These are phyloP conservation scores for Pyrgus malvae DNA, from an alignment of 2,888 invertebrate species.

Conservation along the genomic window DNA sequence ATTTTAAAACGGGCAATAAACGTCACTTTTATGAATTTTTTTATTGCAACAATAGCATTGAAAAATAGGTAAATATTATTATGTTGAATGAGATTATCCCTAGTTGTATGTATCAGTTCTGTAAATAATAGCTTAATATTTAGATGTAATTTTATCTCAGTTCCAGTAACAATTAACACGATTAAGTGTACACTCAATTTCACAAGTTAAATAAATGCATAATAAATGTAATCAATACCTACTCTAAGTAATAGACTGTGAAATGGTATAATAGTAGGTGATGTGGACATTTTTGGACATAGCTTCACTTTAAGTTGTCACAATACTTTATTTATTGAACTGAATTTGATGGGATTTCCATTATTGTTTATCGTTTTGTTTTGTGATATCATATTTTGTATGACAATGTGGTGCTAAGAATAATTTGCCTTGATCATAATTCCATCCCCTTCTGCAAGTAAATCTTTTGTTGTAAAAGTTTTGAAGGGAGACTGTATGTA, in stretches of 20 bases:
- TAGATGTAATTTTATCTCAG: constrained; percentile 60
- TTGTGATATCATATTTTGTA: constrained; percentile 33
- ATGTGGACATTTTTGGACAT: constrained; percentile 23
- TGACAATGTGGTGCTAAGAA: constrained; percentile 38
- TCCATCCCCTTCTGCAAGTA: constrained; percentile 3
- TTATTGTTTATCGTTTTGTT: constrained; percentile 35
- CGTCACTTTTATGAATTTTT: constrained; percentile 28
- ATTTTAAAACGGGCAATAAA: constrained; percentile 31
- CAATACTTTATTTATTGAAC: constrained; percentile 39
- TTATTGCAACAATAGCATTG: constrained; percentile 45
- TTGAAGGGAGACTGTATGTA: constrained; percentile 29
- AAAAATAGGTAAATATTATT: constrained; percentile 55
- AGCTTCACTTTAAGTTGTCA: constrained; percentile 32
- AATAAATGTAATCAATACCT: constrained; percentile 22
- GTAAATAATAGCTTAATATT: constrained; percentile 67
- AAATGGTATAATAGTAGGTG: constrained; percentile 1
- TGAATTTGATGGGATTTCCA: constrained; percentile 31
- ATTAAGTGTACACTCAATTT: constrained; percentile 32
- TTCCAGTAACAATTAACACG: constrained; percentile 46
- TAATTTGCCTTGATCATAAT: constrained; percentile 14
- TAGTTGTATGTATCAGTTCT: constrained; percentile 58
- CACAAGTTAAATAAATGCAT: constrained; percentile 36
- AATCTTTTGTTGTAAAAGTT: background rate
- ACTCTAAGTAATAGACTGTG: constrained; percentile 13
- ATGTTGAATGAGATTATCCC: constrained; percentile 76